phyloP scores from a whole-genome alignment of 2,888 invertebrate genomes.

The Troglohyphantes excavatus region DNA sequence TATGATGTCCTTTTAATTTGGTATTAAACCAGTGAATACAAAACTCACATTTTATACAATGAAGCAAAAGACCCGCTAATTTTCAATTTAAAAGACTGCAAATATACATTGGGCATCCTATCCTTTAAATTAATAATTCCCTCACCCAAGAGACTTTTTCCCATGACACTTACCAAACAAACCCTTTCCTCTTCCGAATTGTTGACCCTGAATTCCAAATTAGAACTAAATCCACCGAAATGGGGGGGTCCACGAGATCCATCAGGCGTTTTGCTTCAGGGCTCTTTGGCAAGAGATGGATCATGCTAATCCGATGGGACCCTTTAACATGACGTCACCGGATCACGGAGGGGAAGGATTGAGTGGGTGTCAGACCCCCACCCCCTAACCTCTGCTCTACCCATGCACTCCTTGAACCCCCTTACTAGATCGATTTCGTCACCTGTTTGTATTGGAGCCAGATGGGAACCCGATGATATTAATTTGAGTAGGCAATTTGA shows the following conservation, averaged over 20 bases:
- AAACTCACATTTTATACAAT: too few species aligned
- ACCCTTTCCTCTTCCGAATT: slow-evolving; percentile 8
- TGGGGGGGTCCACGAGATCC: background rate
- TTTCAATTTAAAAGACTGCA: too few species aligned
- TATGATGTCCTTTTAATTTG: too few species aligned
- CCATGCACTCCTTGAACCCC: background rate
- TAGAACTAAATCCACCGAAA: slow-evolving; percentile 2
- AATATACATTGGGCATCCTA: too few species aligned
- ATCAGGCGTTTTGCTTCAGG: slow-evolving; percentile 22
- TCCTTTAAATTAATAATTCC: background rate
- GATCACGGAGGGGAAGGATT: slow-evolving; percentile 26
- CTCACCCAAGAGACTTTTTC: background rate
- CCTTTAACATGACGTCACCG: slow-evolving; percentile 56
- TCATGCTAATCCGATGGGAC: slow-evolving; percentile 40
- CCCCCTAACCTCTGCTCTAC: background rate
- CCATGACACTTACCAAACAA: background rate
- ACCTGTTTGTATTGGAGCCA: slow-evolving; percentile 65
- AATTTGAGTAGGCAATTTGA: slow-evolving; percentile 63
- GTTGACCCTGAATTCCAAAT: slow-evolving; percentile 51
- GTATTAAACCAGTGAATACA: background rate
- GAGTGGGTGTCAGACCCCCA: background rate
- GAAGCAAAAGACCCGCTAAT: too few species aligned
- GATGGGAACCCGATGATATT: slow-evolving; percentile 63
- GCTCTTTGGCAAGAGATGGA: slow-evolving; percentile 10
- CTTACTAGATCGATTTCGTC: slow-evolving; percentile 48